Evolutionary conservation across 2,797 vertebrate genomes (phyloP).

Genomic region (Lepidocolaptes lacrymiger): DNA sequence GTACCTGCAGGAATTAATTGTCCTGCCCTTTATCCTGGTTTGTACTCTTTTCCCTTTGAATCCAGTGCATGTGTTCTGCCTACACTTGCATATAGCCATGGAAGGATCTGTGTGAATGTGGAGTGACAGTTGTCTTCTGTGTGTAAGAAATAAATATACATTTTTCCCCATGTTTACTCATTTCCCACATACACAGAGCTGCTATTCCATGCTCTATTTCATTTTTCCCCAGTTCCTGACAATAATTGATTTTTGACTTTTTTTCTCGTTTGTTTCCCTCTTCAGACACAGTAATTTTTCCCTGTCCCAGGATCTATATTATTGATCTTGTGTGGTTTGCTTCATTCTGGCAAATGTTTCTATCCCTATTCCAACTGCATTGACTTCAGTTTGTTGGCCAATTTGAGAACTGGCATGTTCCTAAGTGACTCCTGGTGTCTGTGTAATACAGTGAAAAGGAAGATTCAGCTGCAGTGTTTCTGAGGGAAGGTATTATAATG

Average conservation of each 20-base stretch:
- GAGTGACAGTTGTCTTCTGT: background rate
- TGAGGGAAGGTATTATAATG: background rate
- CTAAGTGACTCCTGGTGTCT: constrained; percentile 17
- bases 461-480: background rate
- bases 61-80: background rate
- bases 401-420: constrained; percentile 9
- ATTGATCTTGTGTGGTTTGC: constrained; percentile 1
- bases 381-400: constrained; percentile 18
- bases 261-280: constrained; percentile 1
- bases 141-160: background rate
- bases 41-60: background rate
- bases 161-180: background rate
- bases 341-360: constrained; percentile 14
- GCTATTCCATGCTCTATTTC: background rate
- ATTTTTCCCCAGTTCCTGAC: background rate
- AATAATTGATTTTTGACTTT: background rate
- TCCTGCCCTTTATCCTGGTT: background rate
- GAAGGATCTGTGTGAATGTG: background rate
- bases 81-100: background rate
- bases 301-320: constrained; percentile 30
- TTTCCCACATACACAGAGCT: background rate
- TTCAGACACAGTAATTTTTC: constrained; percentile 23
- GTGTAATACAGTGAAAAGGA: background rate
- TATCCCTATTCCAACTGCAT: background rate
- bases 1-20: background rate